Base-by-base conservation (phyloP, 2,888 invertebrate genomes). In the Minunthozetes semirufus region DNA sequence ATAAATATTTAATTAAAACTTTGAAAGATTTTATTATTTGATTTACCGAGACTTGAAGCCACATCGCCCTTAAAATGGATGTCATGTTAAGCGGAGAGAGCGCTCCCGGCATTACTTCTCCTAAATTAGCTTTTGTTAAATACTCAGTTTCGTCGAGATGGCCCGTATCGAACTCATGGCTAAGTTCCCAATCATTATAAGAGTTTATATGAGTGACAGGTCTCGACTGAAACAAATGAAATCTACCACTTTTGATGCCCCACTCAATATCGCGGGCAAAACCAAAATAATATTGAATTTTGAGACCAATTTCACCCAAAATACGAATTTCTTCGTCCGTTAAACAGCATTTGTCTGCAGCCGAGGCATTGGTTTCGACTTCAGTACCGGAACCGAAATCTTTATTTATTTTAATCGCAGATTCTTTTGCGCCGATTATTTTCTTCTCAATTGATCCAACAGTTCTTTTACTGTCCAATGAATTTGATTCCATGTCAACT, bases 241-340 rank as follows among this genome's bases (percentile, higher is more conserved):
- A 29, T 42, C 27, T 63, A 79, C 88, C 88, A 80, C 87, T 83
- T 76, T 82, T 82, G 59, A 90, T 82, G 11, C 91, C 91, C 90
- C 92, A 93, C 83, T 93, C 93, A 75, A 93, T 88, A 81, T 93
- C 92, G 78, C 90, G 85, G 0, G 89, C 87, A 4, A 11, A 33
- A 13, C 74, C 29, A 22, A 27, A 66, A 59, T 46, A 29, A 13
- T n/a, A 22, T 86, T 86, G 0, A 88, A 89, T 6, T 19, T 42
- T 25, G n/a, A 73, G 59, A 25, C 48, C 70, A 70, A 70, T 48
- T 48, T 48, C 70, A 4, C 48, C 70, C 38, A 70, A 27, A 25
- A 9, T 48, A 1, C 22, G 13, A 4, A 27, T 17, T 48, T 70
- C 15, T 3, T 48, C 48, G 3, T 70, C 70, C 25, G 15, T 46